A percentile compares a stretch with the other conserved stretches of the same genome.
Evolutionary conservation across 2,888 invertebrate species (phyloP).

Genomic region (Encarsia formosa): DNA sequence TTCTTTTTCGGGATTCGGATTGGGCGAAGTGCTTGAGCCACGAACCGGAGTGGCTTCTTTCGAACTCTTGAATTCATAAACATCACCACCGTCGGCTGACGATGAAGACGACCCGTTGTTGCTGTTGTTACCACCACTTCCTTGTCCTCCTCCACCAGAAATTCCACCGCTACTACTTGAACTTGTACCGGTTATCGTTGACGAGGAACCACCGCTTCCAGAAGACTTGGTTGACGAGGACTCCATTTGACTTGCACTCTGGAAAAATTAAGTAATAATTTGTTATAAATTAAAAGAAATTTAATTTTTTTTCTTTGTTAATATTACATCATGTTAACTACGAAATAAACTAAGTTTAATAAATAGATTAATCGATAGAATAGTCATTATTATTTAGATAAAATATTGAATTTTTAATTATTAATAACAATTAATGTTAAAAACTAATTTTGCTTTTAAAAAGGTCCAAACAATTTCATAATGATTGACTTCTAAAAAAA

Average conservation of each 20-base stretch:
- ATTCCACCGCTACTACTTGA: constrained; percentile 23
- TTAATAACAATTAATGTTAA: too few species aligned
- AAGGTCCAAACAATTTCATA: too few species aligned
- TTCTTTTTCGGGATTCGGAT: constrained; percentile 47
- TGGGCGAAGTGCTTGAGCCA: constrained; percentile 50
- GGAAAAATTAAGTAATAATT: not conserved
- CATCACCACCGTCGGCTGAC: constrained; percentile 51
- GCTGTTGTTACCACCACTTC: constrained; percentile 20
- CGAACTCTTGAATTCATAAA: constrained; percentile 59
- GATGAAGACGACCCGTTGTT: constrained; percentile 25
- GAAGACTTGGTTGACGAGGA: constrained; percentile 10
- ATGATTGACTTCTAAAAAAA: too few species aligned
- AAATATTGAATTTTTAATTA: too few species aligned
- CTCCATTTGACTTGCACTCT: constrained; percentile 28
- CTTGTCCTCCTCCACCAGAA: constrained; percentile 30
- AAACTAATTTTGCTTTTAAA: too few species aligned
- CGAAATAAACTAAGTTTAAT: too few species aligned
- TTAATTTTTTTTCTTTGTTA: too few species aligned
- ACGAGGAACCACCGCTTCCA: constrained; percentile 33
- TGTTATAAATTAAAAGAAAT: too few species aligned
- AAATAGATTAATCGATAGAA: too few species aligned
- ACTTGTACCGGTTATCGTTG: constrained; percentile 32
- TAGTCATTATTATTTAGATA: too few species aligned
- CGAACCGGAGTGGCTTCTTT: constrained; percentile 53
- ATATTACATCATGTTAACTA: too few species aligned